These are phyloP conservation scores for Unio pictorum DNA, from an alignment of 2,888 invertebrate genomes.

Conservation along the genomic window DNA sequence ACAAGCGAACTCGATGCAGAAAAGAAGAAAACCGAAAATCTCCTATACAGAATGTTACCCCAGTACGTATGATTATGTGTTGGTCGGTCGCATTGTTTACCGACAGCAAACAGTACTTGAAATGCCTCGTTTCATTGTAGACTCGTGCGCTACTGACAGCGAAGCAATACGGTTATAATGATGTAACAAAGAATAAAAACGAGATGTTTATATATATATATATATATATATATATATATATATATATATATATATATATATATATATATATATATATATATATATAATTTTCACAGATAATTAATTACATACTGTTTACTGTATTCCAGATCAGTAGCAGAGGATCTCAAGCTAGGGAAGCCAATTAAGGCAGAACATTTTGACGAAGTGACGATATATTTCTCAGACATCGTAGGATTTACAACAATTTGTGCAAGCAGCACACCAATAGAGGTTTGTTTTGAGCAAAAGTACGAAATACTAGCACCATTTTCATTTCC, in stretches of 20 bases:
- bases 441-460: constrained; percentile 57
- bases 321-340: constrained; percentile 58
- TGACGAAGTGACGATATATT: constrained; percentile 64
- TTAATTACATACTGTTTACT: background rate
- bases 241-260: too few species aligned
- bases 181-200: too few species aligned
- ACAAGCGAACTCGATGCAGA: constrained; percentile 64
- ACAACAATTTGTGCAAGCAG: constrained; percentile 62
- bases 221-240: too few species aligned
- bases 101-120: too few species aligned
- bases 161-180: too few species aligned
- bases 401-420: constrained; percentile 66
- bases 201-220: too few species aligned
- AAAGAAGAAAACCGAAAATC: constrained; percentile 63
- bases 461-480: too few species aligned
- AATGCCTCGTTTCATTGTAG: too few species aligned
- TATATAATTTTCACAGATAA: too few species aligned
- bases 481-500: background rate
- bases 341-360: constrained; percentile 59
- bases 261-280: too few species aligned
- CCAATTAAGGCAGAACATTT: constrained; percentile 63
- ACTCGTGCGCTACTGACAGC: too few species aligned
- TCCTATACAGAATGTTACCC: constrained; percentile 64
- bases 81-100: background rate
- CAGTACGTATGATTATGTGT: constrained; percentile 45